A percentile compares a stretch with the other conserved stretches of the same genome.
Evolutionary conservation across 2,797 vertebrate species (phyloP).

Genomic region (Helicolenus hilgendorfi): DNA sequence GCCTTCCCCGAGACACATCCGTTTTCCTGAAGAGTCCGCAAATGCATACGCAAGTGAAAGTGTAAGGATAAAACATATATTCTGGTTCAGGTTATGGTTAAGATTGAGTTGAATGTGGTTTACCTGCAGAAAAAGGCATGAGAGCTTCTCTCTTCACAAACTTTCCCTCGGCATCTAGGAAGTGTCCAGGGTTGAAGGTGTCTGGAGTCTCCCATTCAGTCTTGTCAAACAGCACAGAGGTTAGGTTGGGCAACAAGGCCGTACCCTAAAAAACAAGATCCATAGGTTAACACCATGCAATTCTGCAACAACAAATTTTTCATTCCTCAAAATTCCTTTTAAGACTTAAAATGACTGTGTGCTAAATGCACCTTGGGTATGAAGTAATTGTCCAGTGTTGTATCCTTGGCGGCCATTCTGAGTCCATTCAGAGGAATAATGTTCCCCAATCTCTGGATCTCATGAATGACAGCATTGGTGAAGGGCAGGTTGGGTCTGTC

Average conservation of each 20-base stretch:
- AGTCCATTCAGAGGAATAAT: conserved; percentile 79
- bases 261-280: conserved; percentile 8
- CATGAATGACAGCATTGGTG: conserved; percentile 90
- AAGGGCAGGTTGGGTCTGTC: conserved; percentile 88
- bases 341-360: background rate
- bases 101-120: background rate
- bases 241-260: conserved; percentile 81
- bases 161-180: conserved; percentile 89
- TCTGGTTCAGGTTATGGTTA: background rate
- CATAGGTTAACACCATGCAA: background rate
- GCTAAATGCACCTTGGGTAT: conserved; percentile 89
- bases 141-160: conserved; percentile 87
- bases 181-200: conserved; percentile 92
- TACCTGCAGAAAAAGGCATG: conserved; percentile 92
- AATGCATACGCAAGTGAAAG: background rate
- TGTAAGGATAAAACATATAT: background rate
- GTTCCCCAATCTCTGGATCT: conserved; percentile 88
- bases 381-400: conserved; percentile 72
- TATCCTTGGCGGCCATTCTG: conserved; percentile 73
- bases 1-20: conserved; percentile 89
- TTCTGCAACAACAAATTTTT: background rate
- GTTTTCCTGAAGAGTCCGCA: conserved; percentile 86
- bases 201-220: conserved; percentile 91
- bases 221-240: conserved; percentile 91
- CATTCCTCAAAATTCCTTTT: background rate